These are phyloP conservation scores for Serranus cabrilla DNA, from an alignment of 2,797 vertebrate genomes.

Conservation along the genomic window DNA sequence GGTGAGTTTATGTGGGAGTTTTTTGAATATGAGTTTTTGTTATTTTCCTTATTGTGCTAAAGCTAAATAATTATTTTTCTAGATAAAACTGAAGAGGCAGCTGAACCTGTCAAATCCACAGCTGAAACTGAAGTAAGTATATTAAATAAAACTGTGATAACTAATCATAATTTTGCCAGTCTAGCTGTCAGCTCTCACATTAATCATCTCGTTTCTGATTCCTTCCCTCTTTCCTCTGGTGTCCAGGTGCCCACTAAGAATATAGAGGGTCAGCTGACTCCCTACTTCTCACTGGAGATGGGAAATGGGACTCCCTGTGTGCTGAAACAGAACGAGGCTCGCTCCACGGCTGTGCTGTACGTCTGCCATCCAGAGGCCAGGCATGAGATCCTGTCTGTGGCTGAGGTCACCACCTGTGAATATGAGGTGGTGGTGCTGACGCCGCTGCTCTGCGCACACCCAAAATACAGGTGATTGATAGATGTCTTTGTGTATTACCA, in stretches of 20 bases:
- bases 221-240: background rate
- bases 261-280: constrained; percentile 97
- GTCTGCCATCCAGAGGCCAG: constrained; percentile 98
- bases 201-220: background rate
- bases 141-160: no score
- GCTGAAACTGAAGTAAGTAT: constrained; percentile 76
- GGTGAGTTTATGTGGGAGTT: constrained; percentile 79
- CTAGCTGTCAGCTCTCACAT: background rate
- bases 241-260: constrained; percentile 94
- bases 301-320: constrained; percentile 95
- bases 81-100: constrained; percentile 69
- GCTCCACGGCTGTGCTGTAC: constrained; percentile 92
- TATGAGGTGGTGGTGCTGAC: constrained; percentile 98
- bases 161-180: background rate
- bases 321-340: constrained; percentile 91
- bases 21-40: background rate
- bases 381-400: constrained; percentile 97
- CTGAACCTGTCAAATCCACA: constrained; percentile 57
- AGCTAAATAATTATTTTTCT: background rate
- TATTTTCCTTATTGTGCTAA: constrained; percentile 17
- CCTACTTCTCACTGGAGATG: constrained; percentile 94
- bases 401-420: constrained; percentile 97
- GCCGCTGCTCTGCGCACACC: constrained; percentile 94
- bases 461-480: constrained; percentile 99
- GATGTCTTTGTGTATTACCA: no score